Evolutionary conservation across 2,113 vertebrate genomes (phyloP).

Genomic region (Todiramphus saurophagus): DNA sequence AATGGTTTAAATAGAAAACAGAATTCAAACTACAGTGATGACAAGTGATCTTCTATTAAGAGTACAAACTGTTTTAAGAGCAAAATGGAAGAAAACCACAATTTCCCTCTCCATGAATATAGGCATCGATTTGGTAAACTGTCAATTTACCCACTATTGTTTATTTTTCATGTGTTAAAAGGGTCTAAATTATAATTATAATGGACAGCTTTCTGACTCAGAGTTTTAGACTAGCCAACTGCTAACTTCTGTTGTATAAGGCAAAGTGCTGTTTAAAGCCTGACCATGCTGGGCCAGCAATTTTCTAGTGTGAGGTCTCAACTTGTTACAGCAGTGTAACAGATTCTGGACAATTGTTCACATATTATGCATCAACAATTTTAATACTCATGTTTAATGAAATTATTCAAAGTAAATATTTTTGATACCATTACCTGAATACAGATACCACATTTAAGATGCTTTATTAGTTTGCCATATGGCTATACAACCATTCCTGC

Average conservation of each 20-base stretch:
- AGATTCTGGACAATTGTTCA: neutral
- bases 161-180: slow-evolving; percentile 28
- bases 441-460: neutral
- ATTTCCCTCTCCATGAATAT: neutral
- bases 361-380: neutral
- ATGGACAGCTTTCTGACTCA: neutral
- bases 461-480: neutral
- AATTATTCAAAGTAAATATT: slow-evolving; percentile 35
- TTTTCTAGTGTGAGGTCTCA: neutral
- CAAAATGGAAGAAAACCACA: neutral
- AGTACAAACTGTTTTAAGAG: neutral
- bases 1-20: slow-evolving; percentile 17
- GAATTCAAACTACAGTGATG: neutral
- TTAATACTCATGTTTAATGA: neutral
- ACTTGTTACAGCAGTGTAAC: neutral
- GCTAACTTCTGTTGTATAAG: neutral
- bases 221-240: neutral
- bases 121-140: neutral
- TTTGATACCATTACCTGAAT: neutral
- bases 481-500: neutral
- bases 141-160: neutral
- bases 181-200: neutral
- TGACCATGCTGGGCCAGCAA: neutral
- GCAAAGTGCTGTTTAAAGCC: neutral
- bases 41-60: neutral